phyloP scores from a whole-genome alignment of 2,797 vertebrate genomes.

The Nothura maculosa region DNA sequence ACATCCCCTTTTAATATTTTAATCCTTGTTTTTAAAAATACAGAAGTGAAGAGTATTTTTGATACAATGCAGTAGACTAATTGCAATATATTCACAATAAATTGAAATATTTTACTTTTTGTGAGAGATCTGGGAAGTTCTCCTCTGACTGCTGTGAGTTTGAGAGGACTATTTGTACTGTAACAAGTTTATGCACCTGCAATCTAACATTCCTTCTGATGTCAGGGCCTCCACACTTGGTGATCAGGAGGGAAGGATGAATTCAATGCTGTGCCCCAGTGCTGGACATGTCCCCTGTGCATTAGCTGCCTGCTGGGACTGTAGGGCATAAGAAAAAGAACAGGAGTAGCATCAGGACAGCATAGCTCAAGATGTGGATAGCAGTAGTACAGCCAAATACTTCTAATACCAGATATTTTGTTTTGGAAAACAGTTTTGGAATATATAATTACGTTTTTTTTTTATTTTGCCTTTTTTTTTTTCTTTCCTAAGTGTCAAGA shows the following conservation, averaged over 20 bases:
- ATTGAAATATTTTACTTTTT: background rate
- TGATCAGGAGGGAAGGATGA: background rate
- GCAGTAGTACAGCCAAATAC: background rate
- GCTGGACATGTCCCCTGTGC: background rate
- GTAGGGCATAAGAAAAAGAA: background rate
- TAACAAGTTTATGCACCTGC: background rate
- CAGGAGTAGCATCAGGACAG: background rate
- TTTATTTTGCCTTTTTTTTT: background rate
- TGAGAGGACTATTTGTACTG: background rate
- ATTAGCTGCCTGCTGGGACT: fast-evolving
- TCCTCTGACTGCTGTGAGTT: background rate
- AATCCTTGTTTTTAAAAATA: background rate
- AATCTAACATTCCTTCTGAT: background rate
- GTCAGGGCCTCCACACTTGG: background rate
- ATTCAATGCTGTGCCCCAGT: fast-evolving
- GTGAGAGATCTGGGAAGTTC: background rate
- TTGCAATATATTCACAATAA: background rate
- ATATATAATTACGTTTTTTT: background rate
- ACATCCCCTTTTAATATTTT: background rate
- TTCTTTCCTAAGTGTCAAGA: background rate
- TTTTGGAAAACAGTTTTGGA: background rate
- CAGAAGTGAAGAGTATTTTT: background rate
- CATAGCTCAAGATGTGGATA: background rate
- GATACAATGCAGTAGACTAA: background rate
- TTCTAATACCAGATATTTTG: background rate